Evolutionary conservation across 2,797 vertebrate species (phyloP).

Genomic region (Chelonia mydas): DNA sequence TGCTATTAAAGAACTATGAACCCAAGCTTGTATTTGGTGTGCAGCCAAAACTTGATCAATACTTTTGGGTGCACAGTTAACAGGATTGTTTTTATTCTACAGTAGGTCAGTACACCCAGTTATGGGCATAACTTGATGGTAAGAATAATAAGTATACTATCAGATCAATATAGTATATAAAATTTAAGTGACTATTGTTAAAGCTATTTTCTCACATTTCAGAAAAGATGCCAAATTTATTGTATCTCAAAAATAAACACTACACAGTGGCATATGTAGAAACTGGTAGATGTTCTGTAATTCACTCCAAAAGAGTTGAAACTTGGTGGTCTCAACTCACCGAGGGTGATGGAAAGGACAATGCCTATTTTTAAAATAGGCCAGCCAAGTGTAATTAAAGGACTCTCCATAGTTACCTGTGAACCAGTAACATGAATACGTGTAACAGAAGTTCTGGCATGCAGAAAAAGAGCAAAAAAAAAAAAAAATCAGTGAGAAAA

Average conservation of each 20-base stretch:
- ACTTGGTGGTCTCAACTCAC: neutral
- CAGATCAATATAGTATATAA: slow-evolving; percentile 4
- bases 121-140: neutral
- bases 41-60: neutral
- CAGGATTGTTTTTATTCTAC: neutral
- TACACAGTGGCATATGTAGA: neutral
- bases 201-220: neutral
- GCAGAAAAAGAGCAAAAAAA: neutral
- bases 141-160: slow-evolving; percentile 16
- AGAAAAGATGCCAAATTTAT: neutral
- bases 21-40: neutral
- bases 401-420: neutral
- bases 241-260: neutral
- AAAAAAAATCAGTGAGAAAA: slow-evolving; percentile 23
- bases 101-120: neutral
- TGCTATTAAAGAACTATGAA: neutral
- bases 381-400: neutral
- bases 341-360: neutral
- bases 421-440: neutral
- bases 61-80: neutral
- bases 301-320: neutral
- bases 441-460: neutral
- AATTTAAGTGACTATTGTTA: slow-evolving; percentile 38
- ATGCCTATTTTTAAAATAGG: neutral
- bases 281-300: neutral